These are phyloP conservation scores for Aplidium turbinatum DNA, from an alignment of 23 tunicate genomes.

Conservation along the genomic window DNA sequence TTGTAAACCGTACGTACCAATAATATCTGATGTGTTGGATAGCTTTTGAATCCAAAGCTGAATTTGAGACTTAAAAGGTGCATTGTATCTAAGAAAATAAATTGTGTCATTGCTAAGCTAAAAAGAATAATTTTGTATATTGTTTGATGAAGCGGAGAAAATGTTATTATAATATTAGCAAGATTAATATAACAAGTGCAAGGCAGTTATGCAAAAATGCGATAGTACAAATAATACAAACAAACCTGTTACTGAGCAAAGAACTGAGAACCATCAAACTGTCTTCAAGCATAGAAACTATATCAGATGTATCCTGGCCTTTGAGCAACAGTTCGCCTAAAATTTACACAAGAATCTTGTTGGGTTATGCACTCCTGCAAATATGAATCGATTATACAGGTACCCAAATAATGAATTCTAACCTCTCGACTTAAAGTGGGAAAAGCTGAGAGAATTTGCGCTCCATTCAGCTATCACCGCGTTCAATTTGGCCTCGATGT, in stretches of 20 bases:
- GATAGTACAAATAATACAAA: background rate
- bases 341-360: too few species aligned
- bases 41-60: constrained; percentile 95
- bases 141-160: too few species aligned
- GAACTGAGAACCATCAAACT: constrained; percentile 94
- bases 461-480: constrained; percentile 96
- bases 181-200: too few species aligned
- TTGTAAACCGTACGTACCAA: too few species aligned
- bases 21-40: constrained; percentile 91
- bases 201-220: background rate
- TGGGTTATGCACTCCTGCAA: too few species aligned
- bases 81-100: constrained; percentile 80
- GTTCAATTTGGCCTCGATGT: constrained; percentile 94
- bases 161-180: too few species aligned
- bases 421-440: constrained; percentile 94
- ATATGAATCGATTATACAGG: too few species aligned
- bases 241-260: constrained; percentile 87
- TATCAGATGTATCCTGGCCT: constrained; percentile 96
- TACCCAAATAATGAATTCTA: too few species aligned
- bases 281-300: constrained; percentile 86
- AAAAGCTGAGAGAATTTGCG: constrained; percentile 70
- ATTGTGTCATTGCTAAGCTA: too few species aligned
- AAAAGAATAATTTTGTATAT: too few species aligned
- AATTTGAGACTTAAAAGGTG: constrained; percentile 92
- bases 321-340: constrained; percentile 89